These are phyloP conservation scores for Poecilia wingei DNA, from an alignment of 2,797 vertebrate genomes.

Conservation along the genomic window DNA sequence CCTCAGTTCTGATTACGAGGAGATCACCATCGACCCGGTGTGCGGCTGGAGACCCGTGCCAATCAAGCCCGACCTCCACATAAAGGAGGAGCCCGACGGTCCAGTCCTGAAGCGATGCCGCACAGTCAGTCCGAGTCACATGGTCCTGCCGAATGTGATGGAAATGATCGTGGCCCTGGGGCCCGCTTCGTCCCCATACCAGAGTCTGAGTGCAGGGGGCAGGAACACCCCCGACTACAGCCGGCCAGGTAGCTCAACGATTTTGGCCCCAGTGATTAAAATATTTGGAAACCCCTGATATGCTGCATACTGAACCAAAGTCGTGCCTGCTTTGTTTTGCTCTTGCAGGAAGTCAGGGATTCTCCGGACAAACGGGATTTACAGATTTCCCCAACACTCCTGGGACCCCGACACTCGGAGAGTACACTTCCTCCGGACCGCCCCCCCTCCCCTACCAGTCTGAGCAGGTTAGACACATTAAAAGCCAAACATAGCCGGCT, in stretches of 20 bases:
- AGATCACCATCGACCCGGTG: constrained; percentile 96
- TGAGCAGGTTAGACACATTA: constrained; percentile 79
- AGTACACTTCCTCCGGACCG: constrained; percentile 75
- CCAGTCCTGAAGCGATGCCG: constrained; percentile 92
- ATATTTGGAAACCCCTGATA: constrained; percentile 1
- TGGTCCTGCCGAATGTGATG: constrained; percentile 95
- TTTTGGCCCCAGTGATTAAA: background rate
- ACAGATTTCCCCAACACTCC: constrained; percentile 86
- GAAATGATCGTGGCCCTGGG: constrained; percentile 95
- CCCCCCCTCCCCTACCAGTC: constrained; percentile 86
- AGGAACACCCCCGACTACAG: constrained; percentile 83
- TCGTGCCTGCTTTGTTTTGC: constrained; percentile 9
- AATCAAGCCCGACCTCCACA: constrained; percentile 89
- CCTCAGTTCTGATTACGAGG: constrained; percentile 91
- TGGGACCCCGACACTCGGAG: constrained; percentile 82
- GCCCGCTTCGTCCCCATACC: constrained; percentile 85
- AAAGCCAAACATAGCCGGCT: background rate
- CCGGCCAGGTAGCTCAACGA: constrained; percentile 77
- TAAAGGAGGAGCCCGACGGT: constrained; percentile 93
- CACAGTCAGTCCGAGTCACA: constrained; percentile 92
- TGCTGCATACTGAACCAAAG: background rate
- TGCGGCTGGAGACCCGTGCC: constrained; percentile 97
- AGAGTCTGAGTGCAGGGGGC: constrained; percentile 76
- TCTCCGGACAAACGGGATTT: constrained; percentile 85
- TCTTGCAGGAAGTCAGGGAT: constrained; percentile 82